These are phyloP conservation scores for Phengaris arion DNA, from an alignment of 2,888 invertebrate species.

Conservation along the genomic window DNA sequence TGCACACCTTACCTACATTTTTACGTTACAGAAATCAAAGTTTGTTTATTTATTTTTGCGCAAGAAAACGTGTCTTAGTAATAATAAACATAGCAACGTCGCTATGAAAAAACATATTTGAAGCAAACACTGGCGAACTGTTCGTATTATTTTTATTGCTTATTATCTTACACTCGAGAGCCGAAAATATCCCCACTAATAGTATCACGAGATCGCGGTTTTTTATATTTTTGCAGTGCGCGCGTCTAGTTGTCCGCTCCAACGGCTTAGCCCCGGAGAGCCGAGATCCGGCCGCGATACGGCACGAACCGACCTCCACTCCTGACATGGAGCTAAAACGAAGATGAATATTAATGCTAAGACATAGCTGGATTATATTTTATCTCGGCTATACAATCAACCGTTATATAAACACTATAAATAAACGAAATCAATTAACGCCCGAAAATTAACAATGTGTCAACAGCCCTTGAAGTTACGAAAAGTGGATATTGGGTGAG, in stretches of 20 bases:
- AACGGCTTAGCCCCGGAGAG: constrained; percentile 44
- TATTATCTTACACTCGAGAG: neutral
- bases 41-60: neutral
- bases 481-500: neutral
- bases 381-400: constrained; percentile 30
- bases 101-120: neutral
- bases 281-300: constrained; percentile 60
- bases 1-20: constrained; percentile 30
- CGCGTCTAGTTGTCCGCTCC: constrained; percentile 24
- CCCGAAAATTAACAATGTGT: constrained; percentile 14
- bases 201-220: constrained; percentile 1
- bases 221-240: constrained; percentile 18
- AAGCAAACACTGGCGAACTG: neutral
- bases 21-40: neutral
- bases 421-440: constrained; percentile 7
- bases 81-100: too few relatives aligned
- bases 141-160: neutral
- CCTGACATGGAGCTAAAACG: constrained; percentile 41
- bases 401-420: constrained; percentile 23
- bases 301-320: constrained; percentile 53
- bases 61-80: neutral
- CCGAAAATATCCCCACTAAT: neutral
- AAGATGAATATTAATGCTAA: constrained; percentile 51
- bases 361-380: constrained; percentile 35
- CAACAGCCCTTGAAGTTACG: neutral